Evolutionary conservation across 53 echinoderm and acorn worm genomes (phyloP).

Genomic region (Holothuria leucospilota): DNA sequence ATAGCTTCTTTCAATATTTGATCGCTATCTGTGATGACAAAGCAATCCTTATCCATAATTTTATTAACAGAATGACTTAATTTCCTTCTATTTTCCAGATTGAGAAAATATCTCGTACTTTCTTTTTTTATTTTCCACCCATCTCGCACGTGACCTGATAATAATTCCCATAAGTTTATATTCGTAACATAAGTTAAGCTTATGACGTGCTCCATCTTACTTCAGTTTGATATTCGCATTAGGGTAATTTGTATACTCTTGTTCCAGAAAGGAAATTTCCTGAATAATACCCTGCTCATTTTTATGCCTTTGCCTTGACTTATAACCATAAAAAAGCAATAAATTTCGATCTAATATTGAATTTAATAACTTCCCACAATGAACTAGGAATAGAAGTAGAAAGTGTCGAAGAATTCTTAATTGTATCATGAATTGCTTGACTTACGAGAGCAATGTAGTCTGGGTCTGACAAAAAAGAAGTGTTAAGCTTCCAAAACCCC

Average conservation of each 20-base stretch:
- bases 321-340: not conserved
- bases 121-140: not conserved
- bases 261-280: slow-evolving; percentile 12
- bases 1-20: not conserved
- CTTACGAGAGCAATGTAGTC: too few species aligned
- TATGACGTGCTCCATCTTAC: not conserved
- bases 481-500: slow-evolving; percentile 50
- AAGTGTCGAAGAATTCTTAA: not conserved
- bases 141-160: not conserved
- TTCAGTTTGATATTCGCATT: not conserved
- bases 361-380: too few species aligned
- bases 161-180: not conserved
- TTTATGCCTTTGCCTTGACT: not conserved
- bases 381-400: not conserved
- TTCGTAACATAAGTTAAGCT: not conserved
- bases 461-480: slow-evolving; percentile 4
- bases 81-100: not conserved
- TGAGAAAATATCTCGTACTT: too few species aligned
- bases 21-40: not conserved
- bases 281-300: not conserved
- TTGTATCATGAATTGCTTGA: slow-evolving; percentile 9
- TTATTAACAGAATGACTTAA: slow-evolving; percentile 10
- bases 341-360: too few species aligned
- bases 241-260: not conserved
- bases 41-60: not conserved